Percentiles rank a stretch among this genome's conserved stretches.
phyloP scores from a whole-genome alignment of 2,888 invertebrate species.

The Auanema sp. region DNA sequence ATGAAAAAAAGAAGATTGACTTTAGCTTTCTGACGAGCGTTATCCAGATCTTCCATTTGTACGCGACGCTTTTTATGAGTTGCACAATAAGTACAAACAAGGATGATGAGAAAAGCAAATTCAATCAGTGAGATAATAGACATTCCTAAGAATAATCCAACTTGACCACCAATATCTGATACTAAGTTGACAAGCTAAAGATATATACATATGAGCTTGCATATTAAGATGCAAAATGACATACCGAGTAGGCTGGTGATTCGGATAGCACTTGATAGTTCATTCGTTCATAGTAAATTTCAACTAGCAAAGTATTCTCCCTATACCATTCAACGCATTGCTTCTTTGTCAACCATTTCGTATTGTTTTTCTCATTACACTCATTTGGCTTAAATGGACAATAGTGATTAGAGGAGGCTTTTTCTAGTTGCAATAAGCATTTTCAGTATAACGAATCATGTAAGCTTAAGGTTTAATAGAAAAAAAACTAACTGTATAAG shows the following conservation, averaged over 20 bases:
- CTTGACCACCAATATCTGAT: conserved; percentile 66
- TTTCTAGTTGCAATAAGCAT: too few species aligned
- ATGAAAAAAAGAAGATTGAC: conserved; percentile 4
- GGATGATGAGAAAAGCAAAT: conserved; percentile 31
- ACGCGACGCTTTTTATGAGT: conserved; percentile 37
- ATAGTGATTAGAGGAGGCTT: too few species aligned
- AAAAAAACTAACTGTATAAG: conserved; percentile 44
- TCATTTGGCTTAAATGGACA: conserved; percentile 49
- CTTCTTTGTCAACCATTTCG: neutral
- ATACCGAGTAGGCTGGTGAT: conserved; percentile 52
- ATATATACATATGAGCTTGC: neutral
- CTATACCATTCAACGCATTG: conserved; percentile 50
- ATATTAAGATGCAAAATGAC: neutral
- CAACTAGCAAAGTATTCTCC: conserved; percentile 63
- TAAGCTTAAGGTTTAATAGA: too few species aligned
- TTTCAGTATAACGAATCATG: too few species aligned
- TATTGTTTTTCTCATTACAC: conserved; percentile 30
- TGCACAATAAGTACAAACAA: conserved; percentile 36
- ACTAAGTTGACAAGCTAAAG: conserved; percentile 64
- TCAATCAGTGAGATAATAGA: conserved; percentile 46
- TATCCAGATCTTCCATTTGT: conserved; percentile 35
- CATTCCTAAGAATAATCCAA: conserved; percentile 65
- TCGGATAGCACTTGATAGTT: conserved; percentile 62
- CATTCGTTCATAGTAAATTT: conserved; percentile 65
- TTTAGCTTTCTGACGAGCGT: conserved; percentile 27